Evolutionary conservation across 92 coral and sea anemone genomes (phyloP).

Genomic region (Phymanthus crucifer): DNA sequence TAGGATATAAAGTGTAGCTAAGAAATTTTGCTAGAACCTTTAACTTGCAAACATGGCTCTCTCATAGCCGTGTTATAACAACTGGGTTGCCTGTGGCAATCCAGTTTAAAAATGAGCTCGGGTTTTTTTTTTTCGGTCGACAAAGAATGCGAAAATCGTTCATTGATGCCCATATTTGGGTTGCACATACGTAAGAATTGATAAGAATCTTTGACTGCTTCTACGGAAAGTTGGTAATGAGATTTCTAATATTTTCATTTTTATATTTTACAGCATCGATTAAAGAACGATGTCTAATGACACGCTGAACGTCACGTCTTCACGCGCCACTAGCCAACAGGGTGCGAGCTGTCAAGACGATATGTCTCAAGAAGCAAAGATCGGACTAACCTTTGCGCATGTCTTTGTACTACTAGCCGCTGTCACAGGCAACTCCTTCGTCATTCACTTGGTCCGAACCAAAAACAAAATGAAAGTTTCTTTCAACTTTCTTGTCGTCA

Average conservation of each 20-base stretch:
- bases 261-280: neutral
- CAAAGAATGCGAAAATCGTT: no score
- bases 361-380: conserved; percentile 15
- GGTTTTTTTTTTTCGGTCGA: no score
- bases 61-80: no score
- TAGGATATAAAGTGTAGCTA: no score
- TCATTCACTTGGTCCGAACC: conserved; percentile 45
- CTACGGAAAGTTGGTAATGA: neutral
- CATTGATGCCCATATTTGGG: no score
- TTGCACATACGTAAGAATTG: no score
- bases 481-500: conserved; percentile 46
- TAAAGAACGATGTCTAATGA: conserved; percentile 1
- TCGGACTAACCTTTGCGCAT: conserved; percentile 38
- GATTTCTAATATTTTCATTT: neutral
- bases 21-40: no score
- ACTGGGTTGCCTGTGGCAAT: no score
- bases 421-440: conserved; percentile 34
- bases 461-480: conserved; percentile 37
- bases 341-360: neutral
- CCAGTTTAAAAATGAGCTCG: no score
- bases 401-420: conserved; percentile 42
- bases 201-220: no score
- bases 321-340: neutral
- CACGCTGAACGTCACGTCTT: neutral
- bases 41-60: no score